Percentiles rank a stretch among this genome's conserved stretches.
These are phyloP conservation scores for Myotis planiceps DNA, from an alignment of 2,797 vertebrate genomes.

Conservation along the genomic window DNA sequence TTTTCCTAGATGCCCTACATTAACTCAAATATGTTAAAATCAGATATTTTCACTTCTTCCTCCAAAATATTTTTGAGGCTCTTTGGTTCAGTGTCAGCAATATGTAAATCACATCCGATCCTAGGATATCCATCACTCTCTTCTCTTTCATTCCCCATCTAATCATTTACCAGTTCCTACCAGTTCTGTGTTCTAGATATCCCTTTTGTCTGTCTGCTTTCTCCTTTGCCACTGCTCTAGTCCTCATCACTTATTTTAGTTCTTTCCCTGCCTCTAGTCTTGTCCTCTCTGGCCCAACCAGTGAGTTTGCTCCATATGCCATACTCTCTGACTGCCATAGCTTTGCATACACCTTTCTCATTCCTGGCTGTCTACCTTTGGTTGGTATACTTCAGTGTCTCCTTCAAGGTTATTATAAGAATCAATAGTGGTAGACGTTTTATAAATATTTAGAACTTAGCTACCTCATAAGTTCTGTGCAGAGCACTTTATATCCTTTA, in stretches of 20 bases:
- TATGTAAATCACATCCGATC: neutral
- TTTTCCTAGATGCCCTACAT: neutral
- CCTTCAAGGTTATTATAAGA: neutral
- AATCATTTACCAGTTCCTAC: neutral
- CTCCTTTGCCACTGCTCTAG: neutral
- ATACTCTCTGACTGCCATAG: neutral
- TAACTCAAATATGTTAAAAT: constrained; percentile 31
- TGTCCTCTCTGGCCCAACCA: neutral
- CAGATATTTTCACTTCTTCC: neutral
- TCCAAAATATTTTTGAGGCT: neutral
- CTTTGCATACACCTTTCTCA: neutral
- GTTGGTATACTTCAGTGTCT: neutral
- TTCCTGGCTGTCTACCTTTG: neutral
- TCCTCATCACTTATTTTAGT: neutral
- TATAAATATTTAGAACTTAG: neutral
- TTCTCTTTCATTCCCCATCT: neutral
- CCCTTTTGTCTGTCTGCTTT: neutral
- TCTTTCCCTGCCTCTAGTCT: neutral
- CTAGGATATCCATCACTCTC: neutral
- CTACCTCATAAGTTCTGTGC: neutral
- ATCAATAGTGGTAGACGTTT: neutral
- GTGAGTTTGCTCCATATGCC: neutral
- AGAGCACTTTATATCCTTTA: neutral
- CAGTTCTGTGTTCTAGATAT: neutral
- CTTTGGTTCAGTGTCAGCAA: neutral